Percentiles rank a stretch among this genome's conserved stretches.
phyloP scores from a whole-genome alignment of 37 sponge, comb jelly and placozoan genomes.

The Beroe ovata region DNA sequence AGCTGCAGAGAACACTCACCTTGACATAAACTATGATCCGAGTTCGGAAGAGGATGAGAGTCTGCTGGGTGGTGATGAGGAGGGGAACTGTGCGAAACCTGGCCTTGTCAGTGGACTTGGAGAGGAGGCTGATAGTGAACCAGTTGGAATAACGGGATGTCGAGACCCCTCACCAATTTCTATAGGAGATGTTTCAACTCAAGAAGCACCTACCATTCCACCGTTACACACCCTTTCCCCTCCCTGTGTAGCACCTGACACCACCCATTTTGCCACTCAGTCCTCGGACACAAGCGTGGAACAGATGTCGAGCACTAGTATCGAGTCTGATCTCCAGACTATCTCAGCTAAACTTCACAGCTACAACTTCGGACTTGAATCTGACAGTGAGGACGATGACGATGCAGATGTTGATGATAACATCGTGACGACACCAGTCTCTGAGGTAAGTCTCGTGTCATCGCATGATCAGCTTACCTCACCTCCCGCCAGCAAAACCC shows the following conservation, averaged over 20 bases:
- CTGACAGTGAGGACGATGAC: conserved; percentile 1
- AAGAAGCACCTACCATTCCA: not conserved
- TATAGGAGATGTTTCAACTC: not conserved
- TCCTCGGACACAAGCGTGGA: not conserved
- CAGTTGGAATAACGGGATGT: not conserved
- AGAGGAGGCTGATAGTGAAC: not conserved
- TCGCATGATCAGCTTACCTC: not conserved
- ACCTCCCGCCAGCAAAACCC: not conserved
- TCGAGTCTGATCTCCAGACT: not conserved
- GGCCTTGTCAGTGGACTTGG: not conserved
- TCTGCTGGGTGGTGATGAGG: not conserved
- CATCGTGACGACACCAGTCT: not conserved
- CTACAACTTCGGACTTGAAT: conserved; percentile 34
- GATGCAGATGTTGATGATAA: not conserved
- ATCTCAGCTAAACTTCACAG: conserved; percentile 8
- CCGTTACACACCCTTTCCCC: not conserved
- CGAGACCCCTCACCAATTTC: not conserved
- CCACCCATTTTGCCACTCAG: not conserved
- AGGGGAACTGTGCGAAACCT: not conserved
- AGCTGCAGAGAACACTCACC: not conserved
- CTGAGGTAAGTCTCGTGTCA: not conserved
- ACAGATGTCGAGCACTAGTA: not conserved
- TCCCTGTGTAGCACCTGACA: not conserved
- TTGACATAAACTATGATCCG: not conserved
- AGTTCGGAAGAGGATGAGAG: not conserved